Evolutionary conservation across 2,113 vertebrate genomes (phyloP), one percentile per base, ranked within the genome.

Genomic region (Coregonus clupeaformis): DNA sequence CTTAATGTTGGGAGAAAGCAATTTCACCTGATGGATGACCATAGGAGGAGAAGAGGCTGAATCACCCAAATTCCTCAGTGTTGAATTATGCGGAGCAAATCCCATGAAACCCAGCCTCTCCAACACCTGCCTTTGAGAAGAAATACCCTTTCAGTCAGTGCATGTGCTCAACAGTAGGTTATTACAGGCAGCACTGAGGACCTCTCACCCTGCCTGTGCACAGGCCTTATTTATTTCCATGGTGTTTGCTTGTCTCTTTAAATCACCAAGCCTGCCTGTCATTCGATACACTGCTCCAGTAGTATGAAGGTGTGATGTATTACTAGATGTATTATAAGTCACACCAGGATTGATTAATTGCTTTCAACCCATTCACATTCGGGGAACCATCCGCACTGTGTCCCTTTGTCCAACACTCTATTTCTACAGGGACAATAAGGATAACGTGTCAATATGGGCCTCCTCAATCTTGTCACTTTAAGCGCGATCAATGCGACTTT

Each of bases 401-500:
- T 81, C 83, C 70, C 80, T 11, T 87, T 13, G 82, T 76, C 32
- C 36, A 24, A 4, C 79, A 69, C 77, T 84, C 73, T 76, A 80
- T 87, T 77, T 87, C 81, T 75, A 83, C 83, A 74, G 84, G 71
- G 49, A 88, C 84, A 85, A 84, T 89, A 67, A 78, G 89, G 82
- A 83, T 80, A 89, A 85, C 81, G 67, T 83, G 84, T 87, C 87
- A 80, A 82, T 84, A 85, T 74, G 80, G 83, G 78, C 75, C 89
- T 89, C 84, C 84, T 92, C 91, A 84, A 87, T 93, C 85, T 90
- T 87, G 87, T 88, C 86, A 86, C 85, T 90, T 90, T 90, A 86
- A 87, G 85, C 76, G 81, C 87, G 80, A 92, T 93, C 92, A 87
- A 92, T 92, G 87, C 69, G 66, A 77, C 84, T 83, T 84, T 79